Evolutionary conservation across 1,140 invertebrate genomes (phyloP).

Genomic region (Vanessa tameamea): DNA sequence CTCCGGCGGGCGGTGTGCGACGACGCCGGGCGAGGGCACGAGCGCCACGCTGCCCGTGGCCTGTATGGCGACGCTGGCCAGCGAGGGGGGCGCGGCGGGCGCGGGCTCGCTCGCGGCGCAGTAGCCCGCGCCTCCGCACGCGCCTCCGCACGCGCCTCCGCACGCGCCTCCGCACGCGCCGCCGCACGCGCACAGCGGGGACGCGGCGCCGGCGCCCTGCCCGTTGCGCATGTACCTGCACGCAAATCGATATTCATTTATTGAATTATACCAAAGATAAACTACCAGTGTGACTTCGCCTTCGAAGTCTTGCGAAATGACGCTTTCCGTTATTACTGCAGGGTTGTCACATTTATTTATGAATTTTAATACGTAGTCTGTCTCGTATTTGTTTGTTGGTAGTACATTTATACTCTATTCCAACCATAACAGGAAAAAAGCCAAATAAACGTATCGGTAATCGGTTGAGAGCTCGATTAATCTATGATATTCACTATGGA

Average conservation of each 20-base stretch:
- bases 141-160: slow-evolving; percentile 31
- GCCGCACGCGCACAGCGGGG: slow-evolving; percentile 40
- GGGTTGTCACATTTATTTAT: too few species aligned
- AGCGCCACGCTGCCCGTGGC: background rate
- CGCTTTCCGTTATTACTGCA: too few species aligned
- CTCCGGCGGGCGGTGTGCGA: background rate
- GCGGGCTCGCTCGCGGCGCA: slow-evolving; percentile 49
- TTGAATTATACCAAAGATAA: background rate
- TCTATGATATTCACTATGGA: too few species aligned
- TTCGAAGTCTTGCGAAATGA: too few species aligned
- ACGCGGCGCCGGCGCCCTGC: slow-evolving; percentile 16
- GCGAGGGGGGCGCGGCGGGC: background rate
- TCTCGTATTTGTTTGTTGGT: too few species aligned
- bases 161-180: slow-evolving; percentile 33
- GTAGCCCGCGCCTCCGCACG: slow-evolving; percentile 43
- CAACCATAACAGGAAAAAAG: too few species aligned
- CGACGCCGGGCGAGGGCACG: background rate
- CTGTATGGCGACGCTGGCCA: background rate
- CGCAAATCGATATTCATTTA: background rate
- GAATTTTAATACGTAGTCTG: too few species aligned
- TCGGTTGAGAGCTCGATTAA: too few species aligned
- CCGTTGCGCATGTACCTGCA: slow-evolving; percentile 51
- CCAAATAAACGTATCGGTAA: too few species aligned
- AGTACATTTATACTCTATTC: too few species aligned
- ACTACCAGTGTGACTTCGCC: too few species aligned